Evolutionary conservation across 2,888 invertebrate genomes (phyloP), one percentile per base, ranked within the genome.

Genomic region (Cryptops parisi): DNA sequence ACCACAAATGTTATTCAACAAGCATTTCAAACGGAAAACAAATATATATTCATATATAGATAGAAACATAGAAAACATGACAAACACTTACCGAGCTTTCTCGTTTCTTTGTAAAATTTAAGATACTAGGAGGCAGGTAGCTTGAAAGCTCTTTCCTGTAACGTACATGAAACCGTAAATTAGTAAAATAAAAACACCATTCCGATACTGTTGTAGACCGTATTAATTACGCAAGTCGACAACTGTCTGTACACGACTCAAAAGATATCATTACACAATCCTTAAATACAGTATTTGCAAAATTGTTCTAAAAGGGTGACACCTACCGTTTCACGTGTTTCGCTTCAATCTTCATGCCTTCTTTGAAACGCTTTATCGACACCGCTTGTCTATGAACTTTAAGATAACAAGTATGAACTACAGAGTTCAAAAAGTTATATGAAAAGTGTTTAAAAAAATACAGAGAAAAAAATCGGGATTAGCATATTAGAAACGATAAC

Each of bases 291-390:
- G n/a, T n/a, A n/a, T n/a, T n/a, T 46, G 46, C 43, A 22, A 41
- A 41, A 23, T 41, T 41, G 43, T 41, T 41, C 23, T 23, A 21
- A 24, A n/a, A n/a, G n/a, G n/a, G n/a, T n/a, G n/a, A n/a, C n/a
- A 23, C 50, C 63, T 67, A 74, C 69, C 71, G 79, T 58, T 84
- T 84, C 0, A 93, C 90, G 69, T 91, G 86, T 3, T 84, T 80
- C 1, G 89, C 89, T 73, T 91, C 84, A 39, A 85, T 77, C 62
- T 78, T 76, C 82, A 84, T 84, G 41, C 82, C 82, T 46, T 82
- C 81, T 64, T 81, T 78, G 57, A 77, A 72, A 75, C 82, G 76
- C 60, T 78, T 80, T 6, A 78, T 67, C 55, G 64, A 63, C 17
- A 64, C 62, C 45, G 69, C 68, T 58, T 67, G 67, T 57, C 68